Percentiles rank a stretch among this genome's conserved stretches.
Conservation (phyloP, 2,113 vertebrate species). For the Python bivittatus region DNA sequence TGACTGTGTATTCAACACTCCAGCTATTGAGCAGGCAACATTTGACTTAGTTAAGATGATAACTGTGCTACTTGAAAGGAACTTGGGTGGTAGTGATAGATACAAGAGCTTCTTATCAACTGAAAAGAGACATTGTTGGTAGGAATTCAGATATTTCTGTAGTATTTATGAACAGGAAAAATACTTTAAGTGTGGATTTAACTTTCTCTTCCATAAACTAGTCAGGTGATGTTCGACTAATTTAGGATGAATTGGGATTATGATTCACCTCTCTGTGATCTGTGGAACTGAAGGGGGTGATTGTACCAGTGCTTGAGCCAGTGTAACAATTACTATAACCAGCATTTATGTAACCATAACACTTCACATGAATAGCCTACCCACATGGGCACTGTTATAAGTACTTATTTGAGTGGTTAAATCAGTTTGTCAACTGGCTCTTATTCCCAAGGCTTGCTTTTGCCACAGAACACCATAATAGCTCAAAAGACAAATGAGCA, state of each 20-base stretch:
- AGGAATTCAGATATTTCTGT: neutral
- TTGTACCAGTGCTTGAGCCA: neutral
- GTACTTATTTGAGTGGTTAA: neutral
- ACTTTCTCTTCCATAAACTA: neutral
- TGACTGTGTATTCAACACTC: slow-evolving; percentile 23
- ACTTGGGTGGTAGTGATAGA: slow-evolving; percentile 5
- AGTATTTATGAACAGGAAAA: slow-evolving; percentile 1
- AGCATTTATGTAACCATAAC: neutral
- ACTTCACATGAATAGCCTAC: neutral
- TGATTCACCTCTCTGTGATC: neutral
- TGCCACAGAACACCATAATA: neutral
- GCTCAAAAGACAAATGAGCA: neutral
- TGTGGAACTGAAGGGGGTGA: neutral
- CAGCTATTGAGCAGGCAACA: slow-evolving; percentile 11
- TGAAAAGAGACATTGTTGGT: neutral
- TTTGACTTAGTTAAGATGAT: neutral
- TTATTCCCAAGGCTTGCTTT: neutral
- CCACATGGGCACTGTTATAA: neutral
- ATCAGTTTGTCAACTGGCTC: neutral
- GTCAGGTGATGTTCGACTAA: neutral
- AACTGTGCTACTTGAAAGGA: slow-evolving; percentile 30
- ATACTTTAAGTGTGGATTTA: neutral
- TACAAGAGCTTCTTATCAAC: neutral
- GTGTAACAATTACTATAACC: neutral
- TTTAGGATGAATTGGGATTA: neutral